Conservation (phyloP, 2,113 vertebrate genomes). For the Psettodes erumei region DNA sequence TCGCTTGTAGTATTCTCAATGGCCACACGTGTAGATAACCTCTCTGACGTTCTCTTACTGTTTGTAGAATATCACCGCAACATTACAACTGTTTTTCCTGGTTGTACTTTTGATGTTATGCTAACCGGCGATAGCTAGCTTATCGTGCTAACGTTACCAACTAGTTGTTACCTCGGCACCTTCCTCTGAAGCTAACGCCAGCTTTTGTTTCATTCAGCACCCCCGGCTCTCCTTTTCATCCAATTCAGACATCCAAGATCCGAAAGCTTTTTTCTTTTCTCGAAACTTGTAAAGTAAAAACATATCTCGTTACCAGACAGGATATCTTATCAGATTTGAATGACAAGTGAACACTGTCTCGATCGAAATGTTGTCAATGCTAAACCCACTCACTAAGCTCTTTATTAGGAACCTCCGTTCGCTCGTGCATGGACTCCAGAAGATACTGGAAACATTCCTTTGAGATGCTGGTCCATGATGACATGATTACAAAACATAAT, state of each 20-base stretch:
- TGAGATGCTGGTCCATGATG: not conserved
- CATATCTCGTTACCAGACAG: not conserved
- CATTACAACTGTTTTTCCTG: not conserved
- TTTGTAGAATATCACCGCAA: not conserved
- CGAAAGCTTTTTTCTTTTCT: not conserved
- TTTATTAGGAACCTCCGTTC: not conserved
- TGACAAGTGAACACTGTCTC: not conserved
- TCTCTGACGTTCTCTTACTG: not conserved
- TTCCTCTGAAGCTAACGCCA: conserved; percentile 58
- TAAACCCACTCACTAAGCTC: not conserved
- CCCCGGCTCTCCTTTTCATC: not conserved
- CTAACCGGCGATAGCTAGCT: conserved; percentile 74
- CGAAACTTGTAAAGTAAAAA: not conserved
- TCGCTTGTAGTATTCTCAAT: not conserved
- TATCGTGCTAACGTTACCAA: conserved; percentile 45
- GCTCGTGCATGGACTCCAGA: no score
- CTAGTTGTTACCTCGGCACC: conserved; percentile 44
- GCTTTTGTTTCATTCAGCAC: conserved; percentile 61
- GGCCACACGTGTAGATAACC: not conserved
- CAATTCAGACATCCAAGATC: not conserved
- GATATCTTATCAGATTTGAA: not conserved
- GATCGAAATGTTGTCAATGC: not conserved
- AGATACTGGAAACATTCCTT: no score
- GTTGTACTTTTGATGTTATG: conserved; percentile 55
- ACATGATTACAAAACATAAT: not conserved